Conservation (phyloP, 1,140 invertebrate species). For the Ceratina calcarata region DNA sequence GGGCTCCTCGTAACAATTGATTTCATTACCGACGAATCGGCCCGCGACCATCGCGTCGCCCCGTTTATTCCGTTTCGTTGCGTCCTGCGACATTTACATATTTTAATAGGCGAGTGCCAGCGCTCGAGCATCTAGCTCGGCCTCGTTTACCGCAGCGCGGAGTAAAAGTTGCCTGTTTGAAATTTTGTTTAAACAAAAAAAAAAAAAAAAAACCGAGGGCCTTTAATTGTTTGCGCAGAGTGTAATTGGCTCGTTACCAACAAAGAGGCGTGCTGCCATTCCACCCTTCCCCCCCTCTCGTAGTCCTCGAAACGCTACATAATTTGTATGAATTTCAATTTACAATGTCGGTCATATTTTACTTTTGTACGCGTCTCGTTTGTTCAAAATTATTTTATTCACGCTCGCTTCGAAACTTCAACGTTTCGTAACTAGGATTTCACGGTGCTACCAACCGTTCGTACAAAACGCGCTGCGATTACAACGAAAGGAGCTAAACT, state of each 20-base stretch:
- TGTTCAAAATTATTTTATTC: neutral
- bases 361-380: neutral
- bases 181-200: no score
- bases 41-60: neutral
- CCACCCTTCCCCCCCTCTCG: no score
- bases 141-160: no score
- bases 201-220: no score
- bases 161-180: no score
- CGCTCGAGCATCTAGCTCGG: no score
- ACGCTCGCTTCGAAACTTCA: neutral
- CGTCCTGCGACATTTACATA: neutral
- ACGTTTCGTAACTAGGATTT: no score
- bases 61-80: neutral
- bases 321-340: neutral
- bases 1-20: conserved; percentile 23
- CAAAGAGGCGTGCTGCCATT: no score
- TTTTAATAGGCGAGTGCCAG: neutral
- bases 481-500: neutral
- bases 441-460: no score
- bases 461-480: no score
- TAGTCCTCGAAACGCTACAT: no score
- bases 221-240: neutral
- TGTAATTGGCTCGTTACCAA: no score
- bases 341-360: neutral
- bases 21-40: conserved; percentile 14